Evolutionary conservation across 2,888 invertebrate species (phyloP).

Genomic region (Drosophila longiperda): DNA sequence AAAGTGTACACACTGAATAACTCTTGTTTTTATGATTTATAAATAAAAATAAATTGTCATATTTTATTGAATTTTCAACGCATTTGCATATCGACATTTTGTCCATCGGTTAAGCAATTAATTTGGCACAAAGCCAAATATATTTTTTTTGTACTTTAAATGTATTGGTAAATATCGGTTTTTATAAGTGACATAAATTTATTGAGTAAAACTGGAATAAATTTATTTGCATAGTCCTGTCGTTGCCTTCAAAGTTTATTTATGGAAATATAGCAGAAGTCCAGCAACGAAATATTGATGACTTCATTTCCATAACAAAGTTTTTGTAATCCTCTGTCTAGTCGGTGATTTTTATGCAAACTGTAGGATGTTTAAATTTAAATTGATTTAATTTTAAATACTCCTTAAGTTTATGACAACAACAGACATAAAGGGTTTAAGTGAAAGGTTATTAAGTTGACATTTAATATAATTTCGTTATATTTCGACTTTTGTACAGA

Average conservation of each 20-base stretch:
- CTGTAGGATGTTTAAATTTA: conserved; percentile 26
- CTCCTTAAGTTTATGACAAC: not conserved
- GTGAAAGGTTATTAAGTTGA: not conserved
- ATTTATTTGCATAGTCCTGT: conserved; percentile 14
- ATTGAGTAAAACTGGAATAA: conserved; percentile 8
- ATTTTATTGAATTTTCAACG: conserved; percentile 15
- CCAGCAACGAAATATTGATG: conserved; percentile 39
- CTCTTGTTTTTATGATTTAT: conserved; percentile 1
- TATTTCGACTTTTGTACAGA: not conserved
- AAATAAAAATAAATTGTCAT: conserved; percentile 10
- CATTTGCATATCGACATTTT: not conserved
- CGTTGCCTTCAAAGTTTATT: conserved; percentile 2
- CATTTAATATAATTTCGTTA: not conserved
- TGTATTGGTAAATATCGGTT: not conserved
- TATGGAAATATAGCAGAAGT: conserved; percentile 5
- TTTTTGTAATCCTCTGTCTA: conserved; percentile 31
- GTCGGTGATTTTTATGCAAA: conserved; percentile 53
- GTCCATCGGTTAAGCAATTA: conserved; percentile 14
- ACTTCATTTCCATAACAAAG: conserved; percentile 41
- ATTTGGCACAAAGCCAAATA: conserved; percentile 33
- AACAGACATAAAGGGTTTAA: conserved; percentile 10
- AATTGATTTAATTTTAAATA: conserved; percentile 33
- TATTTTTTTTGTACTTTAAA: not conserved
- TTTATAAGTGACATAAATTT: not conserved
- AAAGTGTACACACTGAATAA: not conserved